Evolutionary conservation across 2,888 invertebrate species (phyloP).

Genomic region (Dione vanillae): DNA sequence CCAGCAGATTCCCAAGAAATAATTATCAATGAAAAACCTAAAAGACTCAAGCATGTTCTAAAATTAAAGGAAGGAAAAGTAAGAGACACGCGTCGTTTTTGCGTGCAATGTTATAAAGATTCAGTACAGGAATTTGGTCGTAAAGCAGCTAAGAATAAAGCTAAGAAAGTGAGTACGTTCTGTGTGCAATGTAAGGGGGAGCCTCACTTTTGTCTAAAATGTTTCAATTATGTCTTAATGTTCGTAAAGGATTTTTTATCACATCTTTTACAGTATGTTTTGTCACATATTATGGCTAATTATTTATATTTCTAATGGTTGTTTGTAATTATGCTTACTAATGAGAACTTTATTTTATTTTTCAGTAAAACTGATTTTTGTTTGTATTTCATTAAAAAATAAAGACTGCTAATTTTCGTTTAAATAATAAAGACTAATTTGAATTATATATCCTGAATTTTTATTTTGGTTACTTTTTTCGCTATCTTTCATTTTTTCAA

Average conservation of each 20-base stretch:
- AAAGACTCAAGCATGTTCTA: too few species aligned
- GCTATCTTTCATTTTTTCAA: slow-evolving; percentile 49
- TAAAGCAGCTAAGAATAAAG: slow-evolving; percentile 52
- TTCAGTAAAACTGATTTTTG: slow-evolving; percentile 49
- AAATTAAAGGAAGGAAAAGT: too few species aligned
- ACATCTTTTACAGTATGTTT: slow-evolving; percentile 38
- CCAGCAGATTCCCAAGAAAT: too few species aligned
- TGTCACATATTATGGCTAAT: slow-evolving; percentile 50
- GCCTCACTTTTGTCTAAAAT: too few species aligned
- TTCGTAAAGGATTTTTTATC: slow-evolving; percentile 47
- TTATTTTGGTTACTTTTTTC: slow-evolving; percentile 9
- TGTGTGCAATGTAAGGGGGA: too few species aligned
- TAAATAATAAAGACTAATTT: too few species aligned
- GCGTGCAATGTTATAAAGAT: too few species aligned
- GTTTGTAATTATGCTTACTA: slow-evolving; percentile 50
- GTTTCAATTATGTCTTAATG: too few species aligned
- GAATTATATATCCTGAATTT: slow-evolving; percentile 45
- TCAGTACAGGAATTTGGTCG: too few species aligned
- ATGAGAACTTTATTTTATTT: slow-evolving; percentile 50
- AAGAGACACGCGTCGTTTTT: too few species aligned
- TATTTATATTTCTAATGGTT: slow-evolving; percentile 50
- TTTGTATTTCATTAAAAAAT: slow-evolving; percentile 44
- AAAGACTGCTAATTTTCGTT: slow-evolving; percentile 49
- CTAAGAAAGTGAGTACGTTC: slow-evolving; percentile 55
- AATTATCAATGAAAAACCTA: too few species aligned